Base-by-base conservation (phyloP, 2,113 vertebrate genomes). In the Petromus typicus region DNA sequence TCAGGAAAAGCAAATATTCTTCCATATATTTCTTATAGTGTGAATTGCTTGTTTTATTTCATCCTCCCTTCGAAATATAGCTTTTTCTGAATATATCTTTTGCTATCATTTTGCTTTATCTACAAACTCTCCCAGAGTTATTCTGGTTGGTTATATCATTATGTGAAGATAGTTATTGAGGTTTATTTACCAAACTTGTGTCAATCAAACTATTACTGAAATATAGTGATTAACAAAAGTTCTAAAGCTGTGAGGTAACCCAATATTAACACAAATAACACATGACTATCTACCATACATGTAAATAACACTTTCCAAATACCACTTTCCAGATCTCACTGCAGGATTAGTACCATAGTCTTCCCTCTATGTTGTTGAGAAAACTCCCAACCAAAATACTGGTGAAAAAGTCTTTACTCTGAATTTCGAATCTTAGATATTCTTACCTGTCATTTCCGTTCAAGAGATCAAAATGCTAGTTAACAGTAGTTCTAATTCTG, bases 11-110 rank as follows among this genome's bases (percentile, higher is more conserved):
- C 23, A 51, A 63, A 88, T 54, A 27, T 66, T 61, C 14, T 86
- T 25, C 54, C 18, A 82, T 71, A 34, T 76, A 78, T 71, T 90
- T 90, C 57, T 59, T 59, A 45, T 27, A 34, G 34, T 66, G 5
- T 59, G 76, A 96, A 91, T 13, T 30, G 69, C 48, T 23, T 59
- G 27, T 75, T 88, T 78, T 91, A 84, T 80, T 85, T 84, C 4
- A 14, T 73, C 88, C 17, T 67, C 8, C 48, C 22, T 37, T 78
- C 63, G 51, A 90, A 81, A 0, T 23, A 11, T 40, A 69, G 27
- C 22, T 90, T 13, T 27, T 56, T 11, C 37, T 92, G 66, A 37
- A 27, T 13, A 76, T 14, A 48, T 27, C 37, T 43, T 20, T 48
- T 84, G 37, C 11, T 10, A 27, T 85, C 10, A 87, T 10, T 79